These are phyloP conservation scores for Chloropsis cyanopogon DNA, from an alignment of 2,113 vertebrate species.

Conservation along the genomic window DNA sequence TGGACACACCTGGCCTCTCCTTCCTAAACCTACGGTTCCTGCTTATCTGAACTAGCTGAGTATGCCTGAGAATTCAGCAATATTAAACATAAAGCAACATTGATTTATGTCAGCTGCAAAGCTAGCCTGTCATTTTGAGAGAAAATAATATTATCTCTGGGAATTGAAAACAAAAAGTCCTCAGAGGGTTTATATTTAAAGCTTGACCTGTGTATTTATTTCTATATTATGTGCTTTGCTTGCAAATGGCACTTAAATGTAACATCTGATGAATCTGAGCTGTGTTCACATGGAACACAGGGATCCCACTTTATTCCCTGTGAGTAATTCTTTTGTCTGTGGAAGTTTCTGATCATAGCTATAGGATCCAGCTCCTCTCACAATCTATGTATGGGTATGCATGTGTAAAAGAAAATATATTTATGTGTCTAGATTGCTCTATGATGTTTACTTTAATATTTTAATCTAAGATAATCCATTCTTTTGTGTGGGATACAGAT, in stretches of 20 bases:
- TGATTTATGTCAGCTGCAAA: neutral
- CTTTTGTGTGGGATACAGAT: neutral
- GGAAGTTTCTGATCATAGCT: neutral
- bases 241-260: neutral
- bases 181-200: neutral
- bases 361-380: neutral
- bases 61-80: neutral
- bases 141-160: neutral
- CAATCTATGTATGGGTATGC: neutral
- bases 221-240: neutral
- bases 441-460: neutral
- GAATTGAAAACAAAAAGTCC: neutral
- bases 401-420: neutral
- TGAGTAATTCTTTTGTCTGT: neutral
- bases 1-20: neutral
- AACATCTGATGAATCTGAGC: neutral
- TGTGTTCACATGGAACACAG: neutral
- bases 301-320: neutral
- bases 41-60: neutral
- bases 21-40: neutral
- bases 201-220: neutral
- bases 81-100: neutral
- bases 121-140: neutral
- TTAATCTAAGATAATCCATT: neutral
- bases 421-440: neutral